Conservation (phyloP, 2,797 vertebrate species). For the Anisognathus igniventris region DNA sequence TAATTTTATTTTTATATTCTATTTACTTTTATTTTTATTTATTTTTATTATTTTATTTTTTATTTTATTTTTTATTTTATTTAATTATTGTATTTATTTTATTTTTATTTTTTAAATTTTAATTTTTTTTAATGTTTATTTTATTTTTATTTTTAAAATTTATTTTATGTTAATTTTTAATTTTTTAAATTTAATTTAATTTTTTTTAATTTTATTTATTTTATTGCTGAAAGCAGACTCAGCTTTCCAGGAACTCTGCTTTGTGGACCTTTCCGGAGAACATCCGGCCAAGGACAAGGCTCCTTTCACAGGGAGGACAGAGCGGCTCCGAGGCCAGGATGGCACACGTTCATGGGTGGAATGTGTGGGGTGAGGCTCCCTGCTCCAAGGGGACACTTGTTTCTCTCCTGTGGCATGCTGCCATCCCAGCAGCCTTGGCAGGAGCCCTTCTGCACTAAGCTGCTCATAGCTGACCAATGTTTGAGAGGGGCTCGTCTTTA, state of each 20-base stretch:
- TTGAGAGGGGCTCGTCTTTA: not conserved
- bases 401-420: not conserved
- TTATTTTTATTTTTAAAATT: not conserved
- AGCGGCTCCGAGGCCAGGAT: not conserved
- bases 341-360: accelerated
- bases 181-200: too few relatives aligned
- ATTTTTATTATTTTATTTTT: too few relatives aligned
- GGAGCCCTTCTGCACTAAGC: not conserved
- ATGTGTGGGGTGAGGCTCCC: not conserved
- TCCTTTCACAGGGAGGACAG: not conserved
- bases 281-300: not conserved
- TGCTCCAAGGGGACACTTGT: not conserved
- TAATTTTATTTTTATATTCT: too few relatives aligned
- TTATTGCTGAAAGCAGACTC: not conserved
- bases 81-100: not conserved
- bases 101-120: not conserved
- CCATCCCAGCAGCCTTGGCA: not conserved
- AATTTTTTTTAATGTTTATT: too few relatives aligned
- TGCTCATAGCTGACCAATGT: not conserved
- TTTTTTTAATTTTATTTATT: not conserved
- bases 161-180: too few relatives aligned
- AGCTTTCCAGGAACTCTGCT: not conserved
- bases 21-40: too few relatives aligned
- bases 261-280: not conserved
- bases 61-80: too few relatives aligned